Conservation (phyloP, 2,113 vertebrate species). For the Reinhardtius hippoglossoides region DNA sequence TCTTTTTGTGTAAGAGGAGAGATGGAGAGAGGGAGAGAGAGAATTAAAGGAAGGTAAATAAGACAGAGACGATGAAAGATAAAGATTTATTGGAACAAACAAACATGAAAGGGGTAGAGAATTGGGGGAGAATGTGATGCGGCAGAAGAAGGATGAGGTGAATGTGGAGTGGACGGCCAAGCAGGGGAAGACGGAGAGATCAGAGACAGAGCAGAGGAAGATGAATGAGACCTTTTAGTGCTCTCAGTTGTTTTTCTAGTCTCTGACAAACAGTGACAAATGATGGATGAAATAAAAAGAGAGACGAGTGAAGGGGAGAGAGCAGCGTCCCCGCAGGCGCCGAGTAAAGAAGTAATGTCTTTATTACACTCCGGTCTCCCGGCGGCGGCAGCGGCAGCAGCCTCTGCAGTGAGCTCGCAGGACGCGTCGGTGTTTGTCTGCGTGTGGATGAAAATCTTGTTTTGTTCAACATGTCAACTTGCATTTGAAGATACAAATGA, state of each 20-base stretch:
- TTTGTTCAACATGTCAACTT: not conserved
- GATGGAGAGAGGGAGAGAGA: not conserved
- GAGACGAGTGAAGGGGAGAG: slow-evolving; percentile 28
- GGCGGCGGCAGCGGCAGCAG: slow-evolving; percentile 7
- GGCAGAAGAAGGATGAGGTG: not conserved
- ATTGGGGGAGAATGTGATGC: not conserved
- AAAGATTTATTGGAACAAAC: not conserved
- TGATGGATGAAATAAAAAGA: slow-evolving; percentile 68
- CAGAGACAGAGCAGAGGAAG: slow-evolving; percentile 44
- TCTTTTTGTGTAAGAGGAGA: too few relatives aligned
- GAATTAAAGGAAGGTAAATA: not conserved
- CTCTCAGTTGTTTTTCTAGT: slow-evolving; percentile 59
- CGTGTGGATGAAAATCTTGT: not conserved
- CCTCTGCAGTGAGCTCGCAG: slow-evolving; percentile 2
- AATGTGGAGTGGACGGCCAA: slow-evolving; percentile 24
- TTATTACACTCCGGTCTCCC: slow-evolving; percentile 44
- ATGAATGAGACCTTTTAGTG: slow-evolving; percentile 58
- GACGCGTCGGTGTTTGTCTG: not conserved
- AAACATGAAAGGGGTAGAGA: not conserved
- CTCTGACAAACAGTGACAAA: slow-evolving; percentile 67
- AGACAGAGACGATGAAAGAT: too few relatives aligned
- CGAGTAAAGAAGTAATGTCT: slow-evolving; percentile 47
- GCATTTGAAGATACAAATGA: not conserved
- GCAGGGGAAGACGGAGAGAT: slow-evolving; percentile 20
- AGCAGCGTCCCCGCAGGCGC: slow-evolving; percentile 35